Base-by-base conservation (phyloP, 2,113 vertebrate genomes). In the Coptodon bakossiorum region DNA sequence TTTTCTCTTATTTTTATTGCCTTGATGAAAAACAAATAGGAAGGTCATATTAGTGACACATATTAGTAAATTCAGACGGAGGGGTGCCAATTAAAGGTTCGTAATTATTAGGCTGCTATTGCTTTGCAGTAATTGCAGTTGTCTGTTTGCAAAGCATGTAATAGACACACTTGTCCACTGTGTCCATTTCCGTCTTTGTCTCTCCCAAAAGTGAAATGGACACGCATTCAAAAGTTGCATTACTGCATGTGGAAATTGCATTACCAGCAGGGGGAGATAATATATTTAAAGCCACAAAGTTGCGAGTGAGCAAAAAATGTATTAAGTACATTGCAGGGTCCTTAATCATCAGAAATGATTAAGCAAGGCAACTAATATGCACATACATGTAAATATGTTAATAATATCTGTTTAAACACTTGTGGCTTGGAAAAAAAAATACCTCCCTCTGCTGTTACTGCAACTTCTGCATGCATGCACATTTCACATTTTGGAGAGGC, bases 1-100 rank as follows among this genome's bases (percentile, higher is more conserved):
- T 88, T 87, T 86, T 29, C 34, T 90, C 85, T 80, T 80, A 90
- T 89, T 88, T 90, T 81, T 57, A 92, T 89, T 89, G 86, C 91
- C 88, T 84, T 10, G 31, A 61, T 88, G 50, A 43, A 86, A 61
- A 81, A 89, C 40, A 89, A 90, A 83, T 40, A 83, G 54, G 5
- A 68, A 59, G 27, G 71, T 87, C 53, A 81, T 27, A 19, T 14
- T 43, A 43, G 38, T 71, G n/a, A 66, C 17, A 63, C 31, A 36
- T 66, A n/a, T 66, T 6, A 66, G 17, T 66, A 66, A 38, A 66
- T 66, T n/a, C 31, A 66, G 38, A 66, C 0, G 8, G 22, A 73
- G 38, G 22, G 12, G n/a, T n/a, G 36, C n/a, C 38, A 43, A 16
- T 14, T 16, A 71, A 43, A 43, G n/a, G 12, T 24, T 24, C 3